Evolutionary conservation across 2,113 vertebrate species (phyloP).

Genomic region (Sorex araneus): DNA sequence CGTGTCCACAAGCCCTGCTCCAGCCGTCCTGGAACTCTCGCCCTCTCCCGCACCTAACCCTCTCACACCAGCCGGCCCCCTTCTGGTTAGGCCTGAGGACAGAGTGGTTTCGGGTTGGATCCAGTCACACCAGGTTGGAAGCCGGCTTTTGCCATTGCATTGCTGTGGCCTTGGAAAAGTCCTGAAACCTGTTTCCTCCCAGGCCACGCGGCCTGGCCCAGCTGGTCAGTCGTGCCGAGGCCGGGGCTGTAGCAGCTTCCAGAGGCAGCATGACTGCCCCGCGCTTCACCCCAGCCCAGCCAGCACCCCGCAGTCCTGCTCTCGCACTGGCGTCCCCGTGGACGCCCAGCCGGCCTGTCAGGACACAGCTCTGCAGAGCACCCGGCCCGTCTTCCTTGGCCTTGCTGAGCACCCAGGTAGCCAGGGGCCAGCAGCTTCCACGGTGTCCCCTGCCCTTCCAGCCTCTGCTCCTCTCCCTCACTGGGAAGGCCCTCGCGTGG

Average conservation of each 20-base stretch:
- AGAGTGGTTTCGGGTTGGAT: neutral
- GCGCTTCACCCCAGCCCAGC: no score
- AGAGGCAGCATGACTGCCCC: neutral
- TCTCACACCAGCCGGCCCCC: neutral
- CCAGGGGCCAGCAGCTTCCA: neutral
- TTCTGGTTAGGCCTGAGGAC: neutral
- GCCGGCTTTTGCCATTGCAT: neutral
- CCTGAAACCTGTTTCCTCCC: no score
- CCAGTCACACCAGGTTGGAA: neutral
- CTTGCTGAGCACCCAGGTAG: constrained; percentile 20
- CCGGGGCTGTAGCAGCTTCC: neutral
- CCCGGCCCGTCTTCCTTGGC: neutral
- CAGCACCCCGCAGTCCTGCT: neutral
- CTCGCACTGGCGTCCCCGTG: no score
- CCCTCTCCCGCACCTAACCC: neutral
- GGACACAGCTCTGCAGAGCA: no score
- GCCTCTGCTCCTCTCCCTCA: neutral
- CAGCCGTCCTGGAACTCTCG: neutral
- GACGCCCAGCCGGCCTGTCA: no score
- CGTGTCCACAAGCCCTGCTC: neutral
- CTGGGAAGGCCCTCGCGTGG: neutral
- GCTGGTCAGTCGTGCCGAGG: neutral
- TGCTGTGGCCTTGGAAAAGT: no score
- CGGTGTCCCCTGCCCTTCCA: neutral
- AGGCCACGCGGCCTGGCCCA: neutral